These are phyloP conservation scores for Himalopsyche anomala DNA, from an alignment of 2,888 invertebrate genomes.

Conservation along the genomic window DNA sequence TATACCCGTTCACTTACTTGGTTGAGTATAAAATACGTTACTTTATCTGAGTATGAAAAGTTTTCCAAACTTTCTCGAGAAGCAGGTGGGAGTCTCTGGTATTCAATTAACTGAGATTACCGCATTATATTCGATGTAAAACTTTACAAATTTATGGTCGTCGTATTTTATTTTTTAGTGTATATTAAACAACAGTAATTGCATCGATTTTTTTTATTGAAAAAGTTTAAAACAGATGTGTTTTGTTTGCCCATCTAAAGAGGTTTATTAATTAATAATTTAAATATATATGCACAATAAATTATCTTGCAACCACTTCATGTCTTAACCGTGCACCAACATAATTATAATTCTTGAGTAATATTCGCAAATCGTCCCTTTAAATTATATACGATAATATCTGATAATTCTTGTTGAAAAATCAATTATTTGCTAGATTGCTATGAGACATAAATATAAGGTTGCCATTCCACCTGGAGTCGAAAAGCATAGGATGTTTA, in stretches of 20 bases:
- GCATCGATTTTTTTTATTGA: constrained; percentile 17
- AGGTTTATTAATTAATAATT: too few species aligned
- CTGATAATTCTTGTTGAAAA: too few species aligned
- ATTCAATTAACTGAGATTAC: constrained; percentile 34
- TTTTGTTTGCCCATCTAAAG: neutral
- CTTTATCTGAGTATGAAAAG: constrained; percentile 10
- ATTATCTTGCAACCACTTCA: too few species aligned
- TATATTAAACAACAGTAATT: constrained; percentile 10
- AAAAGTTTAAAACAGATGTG: constrained; percentile 1
- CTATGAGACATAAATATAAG: too few species aligned
- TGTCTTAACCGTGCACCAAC: too few species aligned
- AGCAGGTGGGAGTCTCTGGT: constrained; percentile 25
- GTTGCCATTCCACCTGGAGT: too few species aligned
- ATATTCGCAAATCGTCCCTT: too few species aligned
- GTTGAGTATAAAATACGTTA: neutral
- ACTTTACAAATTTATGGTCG: constrained; percentile 30
- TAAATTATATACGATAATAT: too few species aligned
- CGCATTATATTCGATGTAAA: neutral
- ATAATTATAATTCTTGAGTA: too few species aligned
- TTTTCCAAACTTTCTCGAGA: constrained; percentile 12
- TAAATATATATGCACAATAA: too few species aligned
- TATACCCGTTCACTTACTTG: neutral
- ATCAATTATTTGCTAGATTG: too few species aligned
- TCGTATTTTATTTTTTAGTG: constrained; percentile 32
- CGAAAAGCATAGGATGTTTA: too few species aligned